Base-by-base conservation (phyloP, 2,888 invertebrate species). In the Reticulitermes lucifugus region DNA sequence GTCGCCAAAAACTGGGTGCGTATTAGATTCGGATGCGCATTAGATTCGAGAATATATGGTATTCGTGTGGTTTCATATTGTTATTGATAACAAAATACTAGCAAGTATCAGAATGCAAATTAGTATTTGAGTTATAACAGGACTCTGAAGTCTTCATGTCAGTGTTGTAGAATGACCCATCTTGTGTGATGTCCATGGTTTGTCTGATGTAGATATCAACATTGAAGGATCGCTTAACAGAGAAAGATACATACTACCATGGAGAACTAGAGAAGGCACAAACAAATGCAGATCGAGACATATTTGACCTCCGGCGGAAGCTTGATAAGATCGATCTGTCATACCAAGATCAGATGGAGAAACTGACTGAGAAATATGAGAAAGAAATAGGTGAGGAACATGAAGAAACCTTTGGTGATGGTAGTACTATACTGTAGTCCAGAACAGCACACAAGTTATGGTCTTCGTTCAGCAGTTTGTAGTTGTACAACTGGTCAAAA, bases 241-340 rank as follows among this genome's bases (percentile, higher is more conserved):
- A 93, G 79, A 95, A 95, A 88, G 95, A 96, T 86, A 91, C 93
- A 0, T 89, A 90, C 86, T 91, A 91, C 87, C 90, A 91, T 73
- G 90, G 90, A 79, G 94, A 94, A 84, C 90, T 95, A 79, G 91
- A 93, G 0, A 93, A 92, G 80, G 93, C 93, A 0, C 93, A 94
- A 89, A 93, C 94, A 86, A 93, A 93, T 87, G 94, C 95, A 0
- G 96, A 95, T 90, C 92, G 94, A 90, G 94, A 95, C 89, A 91
- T 94, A 79, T 91, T 95, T 89, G 96, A 96, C 89, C 92, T 96
- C 83, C 91, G 96, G 79, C 92, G 94, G 88, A 92, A 95, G 85
- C 92, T 96, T 89, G 94, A 95, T 89, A 95, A 95, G 90, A 93
- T 96, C 85, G 96, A 96, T 89, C 94, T 95, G 90, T 92, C 92